These are phyloP conservation scores for Thunnus maccoyii DNA, from an alignment of 2,113 vertebrate genomes.

Conservation along the genomic window DNA sequence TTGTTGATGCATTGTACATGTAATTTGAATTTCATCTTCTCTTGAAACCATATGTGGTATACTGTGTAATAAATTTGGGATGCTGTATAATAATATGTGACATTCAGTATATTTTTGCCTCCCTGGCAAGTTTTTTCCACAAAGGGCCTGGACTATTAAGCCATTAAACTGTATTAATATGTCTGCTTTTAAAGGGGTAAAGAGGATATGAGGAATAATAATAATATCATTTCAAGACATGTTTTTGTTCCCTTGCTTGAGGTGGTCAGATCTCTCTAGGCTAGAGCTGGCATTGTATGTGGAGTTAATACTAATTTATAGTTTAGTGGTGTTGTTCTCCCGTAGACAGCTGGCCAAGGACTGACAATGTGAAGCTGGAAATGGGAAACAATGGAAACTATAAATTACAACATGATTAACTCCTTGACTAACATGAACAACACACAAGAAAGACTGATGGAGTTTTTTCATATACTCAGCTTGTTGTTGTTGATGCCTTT, in stretches of 20 bases:
- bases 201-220: not conserved
- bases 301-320: not conserved
- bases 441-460: not conserved
- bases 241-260: not conserved
- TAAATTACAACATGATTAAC: too few relatives aligned
- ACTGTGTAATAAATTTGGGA: not conserved
- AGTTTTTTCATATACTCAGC: not conserved
- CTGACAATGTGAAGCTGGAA: too few relatives aligned
- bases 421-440: not conserved
- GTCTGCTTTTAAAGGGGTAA: not conserved
- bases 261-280: not conserved
- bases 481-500: not conserved
- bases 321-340: not conserved
- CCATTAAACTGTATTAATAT: not conserved
- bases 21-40: not conserved
- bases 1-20: too few relatives aligned
- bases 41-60: not conserved
- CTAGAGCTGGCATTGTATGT: not conserved
- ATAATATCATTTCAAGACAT: not conserved
- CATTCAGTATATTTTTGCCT: not conserved
- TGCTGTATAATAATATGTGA: not conserved
- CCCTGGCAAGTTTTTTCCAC: not conserved
- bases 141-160: constrained; percentile 1
- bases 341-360: too few relatives aligned
- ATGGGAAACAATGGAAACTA: too few relatives aligned